Evolutionary conservation across 2,113 vertebrate genomes (phyloP).

Genomic region (Upupa epops): DNA sequence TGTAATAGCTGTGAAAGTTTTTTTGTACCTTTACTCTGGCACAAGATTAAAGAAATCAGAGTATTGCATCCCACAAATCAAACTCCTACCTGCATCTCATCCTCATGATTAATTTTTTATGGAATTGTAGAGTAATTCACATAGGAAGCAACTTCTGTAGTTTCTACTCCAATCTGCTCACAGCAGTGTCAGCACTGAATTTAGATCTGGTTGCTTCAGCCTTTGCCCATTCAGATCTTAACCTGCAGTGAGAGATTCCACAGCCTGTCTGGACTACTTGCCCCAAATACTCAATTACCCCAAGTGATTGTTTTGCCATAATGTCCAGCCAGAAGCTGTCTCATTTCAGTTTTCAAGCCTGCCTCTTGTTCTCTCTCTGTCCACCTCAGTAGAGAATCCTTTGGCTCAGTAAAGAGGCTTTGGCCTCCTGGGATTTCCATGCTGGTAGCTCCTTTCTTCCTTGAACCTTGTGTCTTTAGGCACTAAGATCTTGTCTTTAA

Average conservation of each 20-base stretch:
- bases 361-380: background rate
- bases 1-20: slow-evolving; percentile 3
- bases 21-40: background rate
- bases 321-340: background rate
- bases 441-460: background rate
- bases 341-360: background rate
- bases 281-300: background rate
- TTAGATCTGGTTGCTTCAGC: background rate
- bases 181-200: background rate
- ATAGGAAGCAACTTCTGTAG: background rate
- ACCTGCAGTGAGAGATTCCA: background rate
- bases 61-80: slow-evolving; percentile 27
- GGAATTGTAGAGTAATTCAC: slow-evolving; percentile 28
- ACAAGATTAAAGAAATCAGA: slow-evolving; percentile 47
- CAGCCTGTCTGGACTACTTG: background rate
- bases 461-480: background rate
- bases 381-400: background rate
- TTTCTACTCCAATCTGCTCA: background rate
- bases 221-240: background rate
- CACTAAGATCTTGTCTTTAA: background rate
- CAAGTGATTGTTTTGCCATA: background rate
- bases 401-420: too few species aligned
- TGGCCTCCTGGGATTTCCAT: background rate
- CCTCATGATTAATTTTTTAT: slow-evolving; percentile 40
- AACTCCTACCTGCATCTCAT: slow-evolving; percentile 12